phyloP scores from a whole-genome alignment of 2,888 invertebrate species.

The Cylindroiulus punctatus region DNA sequence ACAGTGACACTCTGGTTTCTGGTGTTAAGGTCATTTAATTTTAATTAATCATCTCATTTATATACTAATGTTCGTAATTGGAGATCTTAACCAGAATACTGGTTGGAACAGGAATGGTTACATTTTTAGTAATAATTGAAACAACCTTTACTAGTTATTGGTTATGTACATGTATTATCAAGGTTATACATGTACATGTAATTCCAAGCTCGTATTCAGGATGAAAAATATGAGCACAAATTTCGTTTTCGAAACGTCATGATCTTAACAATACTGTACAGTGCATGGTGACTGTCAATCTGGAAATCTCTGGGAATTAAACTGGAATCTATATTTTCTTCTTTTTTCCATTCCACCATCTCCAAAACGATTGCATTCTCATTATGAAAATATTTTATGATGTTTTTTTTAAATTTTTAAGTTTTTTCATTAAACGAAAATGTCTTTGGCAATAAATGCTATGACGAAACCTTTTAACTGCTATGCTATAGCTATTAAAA shows the following conservation, averaged over 20 bases:
- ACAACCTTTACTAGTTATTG: background rate
- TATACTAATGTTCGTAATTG: background rate
- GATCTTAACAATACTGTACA: background rate
- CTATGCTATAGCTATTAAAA: no score
- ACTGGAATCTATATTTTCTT: no score
- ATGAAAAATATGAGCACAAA: background rate
- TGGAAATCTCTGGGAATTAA: no score
- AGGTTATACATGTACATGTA: background rate
- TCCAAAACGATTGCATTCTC: no score
- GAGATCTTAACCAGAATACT: background rate
- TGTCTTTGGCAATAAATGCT: no score
- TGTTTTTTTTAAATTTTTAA: no score
- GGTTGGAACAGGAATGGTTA: background rate
- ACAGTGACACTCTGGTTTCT: background rate
- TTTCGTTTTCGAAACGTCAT: background rate
- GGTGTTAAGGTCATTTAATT: constrained; percentile 6
- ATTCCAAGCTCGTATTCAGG: background rate
- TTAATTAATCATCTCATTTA: background rate
- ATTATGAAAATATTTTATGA: no score
- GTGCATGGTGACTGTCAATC: no score
- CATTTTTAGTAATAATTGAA: background rate
- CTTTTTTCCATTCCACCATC: no score
- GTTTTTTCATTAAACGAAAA: no score
- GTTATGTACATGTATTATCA: background rate
- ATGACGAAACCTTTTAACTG: no score